phyloP scores from a whole-genome alignment of 2,113 vertebrate genomes.

The Pterocles burchelli region DNA sequence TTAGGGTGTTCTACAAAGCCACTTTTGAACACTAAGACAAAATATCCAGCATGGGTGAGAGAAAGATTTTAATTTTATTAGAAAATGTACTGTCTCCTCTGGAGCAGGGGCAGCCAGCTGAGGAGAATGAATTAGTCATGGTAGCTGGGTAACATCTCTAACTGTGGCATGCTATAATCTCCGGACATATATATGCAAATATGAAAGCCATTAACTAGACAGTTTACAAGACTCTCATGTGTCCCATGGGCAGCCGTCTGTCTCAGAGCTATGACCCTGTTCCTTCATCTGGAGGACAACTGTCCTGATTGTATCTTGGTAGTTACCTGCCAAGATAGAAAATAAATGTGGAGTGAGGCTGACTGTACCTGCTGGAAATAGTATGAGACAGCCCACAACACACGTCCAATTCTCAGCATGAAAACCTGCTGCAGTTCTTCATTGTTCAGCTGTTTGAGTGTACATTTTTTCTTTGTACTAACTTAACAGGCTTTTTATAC shows the following conservation, averaged over 20 bases:
- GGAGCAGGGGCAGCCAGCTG: background rate
- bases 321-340: background rate
- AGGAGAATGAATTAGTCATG: background rate
- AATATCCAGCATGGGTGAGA: background rate
- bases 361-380: background rate
- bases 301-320: fast-evolving
- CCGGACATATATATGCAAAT: background rate
- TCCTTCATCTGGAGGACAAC: fast-evolving
- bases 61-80: background rate
- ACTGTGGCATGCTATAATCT: background rate
- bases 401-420: background rate
- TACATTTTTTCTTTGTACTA: background rate
- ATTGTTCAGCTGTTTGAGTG: too few relatives aligned
- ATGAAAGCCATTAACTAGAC: background rate
- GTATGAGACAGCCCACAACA: background rate
- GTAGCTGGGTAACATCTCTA: background rate
- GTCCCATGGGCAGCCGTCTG: background rate
- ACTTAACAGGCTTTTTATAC: background rate
- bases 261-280: background rate
- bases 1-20: background rate
- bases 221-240: background rate
- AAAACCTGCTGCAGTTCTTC: background rate
- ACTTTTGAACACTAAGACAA: background rate
- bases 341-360: background rate
- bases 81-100: background rate